Conservation (phyloP, 2,797 vertebrate species). For the Crocodylus rhombifer region DNA sequence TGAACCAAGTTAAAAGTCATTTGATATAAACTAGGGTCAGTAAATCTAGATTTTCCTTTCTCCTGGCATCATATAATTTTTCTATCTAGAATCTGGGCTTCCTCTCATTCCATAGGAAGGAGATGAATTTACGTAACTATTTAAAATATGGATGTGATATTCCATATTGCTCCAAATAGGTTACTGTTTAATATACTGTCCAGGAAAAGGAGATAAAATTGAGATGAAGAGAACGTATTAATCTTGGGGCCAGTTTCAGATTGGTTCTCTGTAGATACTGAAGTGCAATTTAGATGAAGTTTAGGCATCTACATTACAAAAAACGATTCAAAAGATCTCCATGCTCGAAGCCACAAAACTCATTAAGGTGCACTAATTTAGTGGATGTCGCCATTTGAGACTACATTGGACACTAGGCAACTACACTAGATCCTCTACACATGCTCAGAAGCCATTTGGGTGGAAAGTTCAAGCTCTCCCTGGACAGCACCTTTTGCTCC, state of each 20-base stretch:
- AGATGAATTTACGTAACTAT: constrained; percentile 19
- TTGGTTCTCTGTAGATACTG: too few species aligned
- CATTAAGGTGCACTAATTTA: too few species aligned
- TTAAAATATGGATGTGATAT: constrained; percentile 41
- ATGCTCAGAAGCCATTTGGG: too few species aligned
- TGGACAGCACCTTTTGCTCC: too few species aligned
- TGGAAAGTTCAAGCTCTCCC: too few species aligned
- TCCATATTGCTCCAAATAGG: constrained; percentile 11
- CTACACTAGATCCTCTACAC: too few species aligned
- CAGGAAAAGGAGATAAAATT: constrained; percentile 44
- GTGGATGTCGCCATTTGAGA: too few species aligned
- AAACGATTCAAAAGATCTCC: too few species aligned
- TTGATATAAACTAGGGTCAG: constrained; percentile 8
- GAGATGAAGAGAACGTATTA: constrained; percentile 42
- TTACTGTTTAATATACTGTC: neutral
- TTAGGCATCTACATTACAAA: too few species aligned
- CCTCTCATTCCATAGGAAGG: constrained; percentile 1
- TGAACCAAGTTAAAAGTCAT: constrained; percentile 25
- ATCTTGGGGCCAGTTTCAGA: neutral
- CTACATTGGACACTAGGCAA: too few species aligned
- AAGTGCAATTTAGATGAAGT: too few species aligned
- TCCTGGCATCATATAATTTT: constrained; percentile 19
- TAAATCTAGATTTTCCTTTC: constrained; percentile 57
- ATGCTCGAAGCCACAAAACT: too few species aligned
- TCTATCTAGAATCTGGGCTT: neutral